Conservation (phyloP, 2,113 vertebrate genomes). For the Pseudopipra pipra region DNA sequence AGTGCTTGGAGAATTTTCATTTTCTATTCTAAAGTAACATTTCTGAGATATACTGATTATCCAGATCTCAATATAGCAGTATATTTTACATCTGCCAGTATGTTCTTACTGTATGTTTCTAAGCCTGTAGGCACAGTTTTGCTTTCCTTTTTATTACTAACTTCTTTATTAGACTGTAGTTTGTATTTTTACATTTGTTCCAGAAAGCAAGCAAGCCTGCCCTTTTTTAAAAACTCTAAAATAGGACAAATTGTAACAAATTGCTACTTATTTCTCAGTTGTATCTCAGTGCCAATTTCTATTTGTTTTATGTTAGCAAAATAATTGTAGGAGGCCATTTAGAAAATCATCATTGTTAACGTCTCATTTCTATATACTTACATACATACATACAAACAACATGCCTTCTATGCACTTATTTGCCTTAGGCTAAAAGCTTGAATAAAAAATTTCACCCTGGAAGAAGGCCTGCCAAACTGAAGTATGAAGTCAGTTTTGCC, state of each 20-base stretch:
- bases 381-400: neutral
- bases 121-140: neutral
- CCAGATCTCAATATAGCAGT: neutral
- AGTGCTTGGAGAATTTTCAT: neutral
- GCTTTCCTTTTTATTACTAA: neutral
- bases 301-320: neutral
- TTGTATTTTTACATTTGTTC: neutral
- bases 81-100: neutral
- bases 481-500: slow-evolving; percentile 9
- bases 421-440: neutral
- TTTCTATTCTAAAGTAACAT: neutral
- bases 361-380: neutral
- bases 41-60: neutral
- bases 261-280: neutral
- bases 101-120: neutral
- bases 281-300: neutral
- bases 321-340: neutral
- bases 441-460: neutral
- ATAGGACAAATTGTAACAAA: slow-evolving; percentile 15
- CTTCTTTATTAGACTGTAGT: neutral
- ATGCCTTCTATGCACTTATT: neutral
- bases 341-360: neutral
- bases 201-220: neutral
- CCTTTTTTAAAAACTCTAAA: neutral
- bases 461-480: neutral